These are phyloP conservation scores for Microchirus variegatus DNA, from an alignment of 2,797 vertebrate species.

Conservation along the genomic window DNA sequence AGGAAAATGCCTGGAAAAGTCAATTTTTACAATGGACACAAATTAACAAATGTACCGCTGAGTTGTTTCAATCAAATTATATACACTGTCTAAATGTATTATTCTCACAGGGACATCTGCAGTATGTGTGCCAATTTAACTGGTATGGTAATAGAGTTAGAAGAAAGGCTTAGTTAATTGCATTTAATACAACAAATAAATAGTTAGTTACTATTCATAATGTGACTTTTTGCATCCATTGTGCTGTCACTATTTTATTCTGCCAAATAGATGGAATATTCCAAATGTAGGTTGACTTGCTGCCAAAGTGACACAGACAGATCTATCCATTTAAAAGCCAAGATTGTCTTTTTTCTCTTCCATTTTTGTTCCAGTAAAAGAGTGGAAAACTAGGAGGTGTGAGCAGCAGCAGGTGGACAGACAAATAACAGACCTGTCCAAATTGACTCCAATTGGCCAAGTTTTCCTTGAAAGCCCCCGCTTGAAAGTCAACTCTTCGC, in stretches of 20 bases:
- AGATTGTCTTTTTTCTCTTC: neutral
- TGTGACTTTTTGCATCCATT: constrained; percentile 12
- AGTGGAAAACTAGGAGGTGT: constrained; percentile 25
- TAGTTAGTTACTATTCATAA: neutral
- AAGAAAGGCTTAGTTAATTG: neutral
- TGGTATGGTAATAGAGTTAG: neutral
- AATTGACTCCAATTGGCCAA: constrained; percentile 1
- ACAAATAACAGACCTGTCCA: constrained; percentile 32
- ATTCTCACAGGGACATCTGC: neutral
- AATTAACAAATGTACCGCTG: no score
- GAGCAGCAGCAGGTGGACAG: constrained; percentile 29
- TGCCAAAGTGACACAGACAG: constrained; percentile 25
- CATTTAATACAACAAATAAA: constrained; percentile 12
- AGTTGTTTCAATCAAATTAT: neutral
- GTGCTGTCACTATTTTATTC: constrained; percentile 13
- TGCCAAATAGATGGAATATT: constrained; percentile 35
- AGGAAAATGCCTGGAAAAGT: no score
- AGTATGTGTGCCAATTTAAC: neutral
- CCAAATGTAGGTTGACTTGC: constrained; percentile 29
- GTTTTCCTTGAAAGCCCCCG: constrained; percentile 1
- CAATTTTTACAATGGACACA: no score
- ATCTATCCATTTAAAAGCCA: constrained; percentile 16
- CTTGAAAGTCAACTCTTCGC: constrained; percentile 11
- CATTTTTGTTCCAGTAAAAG: constrained; percentile 12
- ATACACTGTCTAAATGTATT: constrained; percentile 4